phyloP scores from a whole-genome alignment of 2,797 vertebrate species.

The Halcyon chelicuti region DNA sequence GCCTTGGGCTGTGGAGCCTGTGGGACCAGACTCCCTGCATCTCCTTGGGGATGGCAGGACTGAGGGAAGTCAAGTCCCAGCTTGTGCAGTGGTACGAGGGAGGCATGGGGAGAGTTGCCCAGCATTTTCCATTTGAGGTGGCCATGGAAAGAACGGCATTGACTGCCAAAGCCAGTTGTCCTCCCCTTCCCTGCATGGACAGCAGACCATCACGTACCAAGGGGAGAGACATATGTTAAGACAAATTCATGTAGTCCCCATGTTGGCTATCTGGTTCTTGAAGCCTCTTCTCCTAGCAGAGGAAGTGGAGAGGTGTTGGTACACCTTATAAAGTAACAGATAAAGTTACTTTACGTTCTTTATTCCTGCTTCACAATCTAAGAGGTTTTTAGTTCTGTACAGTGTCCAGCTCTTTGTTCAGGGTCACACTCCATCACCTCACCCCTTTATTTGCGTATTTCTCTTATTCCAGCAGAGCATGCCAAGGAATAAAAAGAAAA shows the following conservation, averaged over 20 bases:
- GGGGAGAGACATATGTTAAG: not conserved
- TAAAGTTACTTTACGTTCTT: not conserved
- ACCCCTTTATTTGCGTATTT: not conserved
- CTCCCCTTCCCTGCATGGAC: not conserved
- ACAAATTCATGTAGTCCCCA: not conserved
- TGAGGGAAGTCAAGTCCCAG: not conserved
- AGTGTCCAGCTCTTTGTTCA: not conserved
- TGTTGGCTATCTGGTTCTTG: not conserved
- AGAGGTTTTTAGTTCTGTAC: not conserved
- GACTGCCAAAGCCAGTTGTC: not conserved
- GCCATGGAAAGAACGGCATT: not conserved
- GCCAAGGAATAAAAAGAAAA: not conserved
- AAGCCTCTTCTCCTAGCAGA: not conserved
- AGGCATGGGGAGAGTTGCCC: fast-evolving
- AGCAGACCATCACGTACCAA: fast-evolving
- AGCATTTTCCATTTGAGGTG: not conserved
- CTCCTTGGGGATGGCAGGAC: not conserved
- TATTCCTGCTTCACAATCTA: not conserved
- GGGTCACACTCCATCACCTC: not conserved
- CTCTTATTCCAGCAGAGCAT: not conserved
- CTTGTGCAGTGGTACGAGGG: fast-evolving
- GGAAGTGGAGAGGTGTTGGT: not conserved
- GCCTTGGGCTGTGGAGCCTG: not conserved
- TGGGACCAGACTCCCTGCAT: not conserved
- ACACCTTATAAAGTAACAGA: too few relatives aligned